phyloP scores from a whole-genome alignment of 2,113 vertebrate species.

The Orcinus orca region DNA sequence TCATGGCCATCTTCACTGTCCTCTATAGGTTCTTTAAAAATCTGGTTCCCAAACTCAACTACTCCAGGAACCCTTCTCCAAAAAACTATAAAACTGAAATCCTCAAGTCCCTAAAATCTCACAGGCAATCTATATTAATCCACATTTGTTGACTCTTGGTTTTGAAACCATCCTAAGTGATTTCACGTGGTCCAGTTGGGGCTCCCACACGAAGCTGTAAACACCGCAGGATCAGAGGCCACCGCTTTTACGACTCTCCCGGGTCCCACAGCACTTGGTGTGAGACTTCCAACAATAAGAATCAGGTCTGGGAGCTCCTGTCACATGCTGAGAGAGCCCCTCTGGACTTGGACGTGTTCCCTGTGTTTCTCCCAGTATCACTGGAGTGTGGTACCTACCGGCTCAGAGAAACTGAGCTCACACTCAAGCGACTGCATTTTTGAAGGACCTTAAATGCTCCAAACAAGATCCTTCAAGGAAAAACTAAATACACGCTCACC shows the following conservation, averaged over 20 bases:
- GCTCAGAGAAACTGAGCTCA: background rate
- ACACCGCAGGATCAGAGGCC: background rate
- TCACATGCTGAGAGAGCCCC: background rate
- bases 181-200: background rate
- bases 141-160: background rate
- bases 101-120: background rate
- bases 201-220: background rate
- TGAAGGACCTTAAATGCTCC: background rate
- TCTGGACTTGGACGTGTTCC: background rate
- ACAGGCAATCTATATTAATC: background rate
- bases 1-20: background rate
- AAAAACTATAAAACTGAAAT: background rate
- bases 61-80: background rate
- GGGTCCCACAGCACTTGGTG: background rate
- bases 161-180: background rate
- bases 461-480: background rate
- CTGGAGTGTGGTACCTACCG: background rate
- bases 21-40: background rate
- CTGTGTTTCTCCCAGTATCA: background rate
- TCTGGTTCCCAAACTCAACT: background rate
- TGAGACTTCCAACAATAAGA: background rate
- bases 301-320: background rate
- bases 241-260: rapidly evolving
- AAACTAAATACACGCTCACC: background rate
- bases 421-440: background rate